Evolutionary conservation across 2,888 invertebrate genomes (phyloP).

Genomic region (Chouioia cunea): DNA sequence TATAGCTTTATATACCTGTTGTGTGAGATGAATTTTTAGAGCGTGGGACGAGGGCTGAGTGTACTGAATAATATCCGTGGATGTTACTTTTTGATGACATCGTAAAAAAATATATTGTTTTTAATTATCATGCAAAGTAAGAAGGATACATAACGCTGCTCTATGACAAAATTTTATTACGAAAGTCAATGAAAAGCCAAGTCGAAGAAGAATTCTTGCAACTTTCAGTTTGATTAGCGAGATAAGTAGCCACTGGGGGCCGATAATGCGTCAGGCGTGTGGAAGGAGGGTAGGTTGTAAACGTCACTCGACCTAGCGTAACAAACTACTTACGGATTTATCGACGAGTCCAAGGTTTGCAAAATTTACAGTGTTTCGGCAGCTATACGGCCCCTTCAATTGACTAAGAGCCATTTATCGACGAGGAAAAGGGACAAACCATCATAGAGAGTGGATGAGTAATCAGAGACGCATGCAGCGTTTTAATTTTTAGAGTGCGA

Average conservation of each 20-base stretch:
- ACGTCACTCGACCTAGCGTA: slow-evolving; percentile 12
- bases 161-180: no score
- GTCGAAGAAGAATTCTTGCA: no score
- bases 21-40: no score
- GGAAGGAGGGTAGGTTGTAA: neutral
- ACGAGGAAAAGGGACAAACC: slow-evolving; percentile 1
- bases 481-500: slow-evolving; percentile 47
- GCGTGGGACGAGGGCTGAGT: no score
- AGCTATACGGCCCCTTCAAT: neutral
- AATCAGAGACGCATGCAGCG: slow-evolving; percentile 29
- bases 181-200: no score
- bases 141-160: no score
- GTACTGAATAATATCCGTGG: no score
- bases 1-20: no score
- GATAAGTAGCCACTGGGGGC: neutral
- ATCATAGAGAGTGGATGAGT: slow-evolving; percentile 38
- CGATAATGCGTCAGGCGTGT: slow-evolving; percentile 4
- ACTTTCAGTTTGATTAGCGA: no score
- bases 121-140: no score
- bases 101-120: no score
- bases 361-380: slow-evolving; percentile 29
- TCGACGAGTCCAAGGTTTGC: neutral
- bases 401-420: slow-evolving; percentile 30
- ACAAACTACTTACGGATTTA: slow-evolving; percentile 43
- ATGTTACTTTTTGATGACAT: no score